Percentiles rank a stretch among this genome's conserved stretches.
These are phyloP conservation scores for Tetraodon nigroviridis DNA, from an alignment of 2,113 vertebrate species.

Conservation along the genomic window DNA sequence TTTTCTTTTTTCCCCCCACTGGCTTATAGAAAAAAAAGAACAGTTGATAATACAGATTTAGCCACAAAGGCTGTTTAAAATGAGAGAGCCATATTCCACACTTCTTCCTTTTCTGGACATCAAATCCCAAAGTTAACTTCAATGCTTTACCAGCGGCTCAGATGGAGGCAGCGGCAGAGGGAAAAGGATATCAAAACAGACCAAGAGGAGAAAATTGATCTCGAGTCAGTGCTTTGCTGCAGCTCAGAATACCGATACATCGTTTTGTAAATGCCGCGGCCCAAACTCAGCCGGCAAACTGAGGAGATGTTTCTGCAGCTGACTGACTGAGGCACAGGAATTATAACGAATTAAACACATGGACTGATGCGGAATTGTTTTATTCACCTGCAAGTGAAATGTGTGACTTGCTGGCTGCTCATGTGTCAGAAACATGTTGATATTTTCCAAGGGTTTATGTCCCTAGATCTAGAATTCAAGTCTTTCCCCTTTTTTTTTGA, in stretches of 20 bases:
- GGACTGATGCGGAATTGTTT: too few species aligned
- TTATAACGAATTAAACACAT: too few species aligned
- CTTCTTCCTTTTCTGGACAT: constrained; percentile 15
- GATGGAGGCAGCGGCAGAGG: constrained; percentile 29
- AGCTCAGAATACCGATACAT: constrained; percentile 16
- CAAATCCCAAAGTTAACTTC: constrained; percentile 45
- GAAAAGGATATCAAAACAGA: constrained; percentile 33
- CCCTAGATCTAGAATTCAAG: too few species aligned
- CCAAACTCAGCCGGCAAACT: background rate
- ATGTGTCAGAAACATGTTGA: too few species aligned
- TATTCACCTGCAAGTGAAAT: too few species aligned
- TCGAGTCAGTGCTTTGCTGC: constrained; percentile 38
- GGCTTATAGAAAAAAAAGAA: constrained; percentile 4
- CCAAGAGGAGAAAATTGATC: constrained; percentile 45
- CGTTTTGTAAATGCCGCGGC: constrained; percentile 4
- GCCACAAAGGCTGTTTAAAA: constrained; percentile 31
- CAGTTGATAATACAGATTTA: constrained; percentile 18
- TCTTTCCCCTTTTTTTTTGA: too few species aligned
- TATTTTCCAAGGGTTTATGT: too few species aligned
- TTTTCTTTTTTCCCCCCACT: constrained; percentile 1
- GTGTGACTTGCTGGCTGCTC: too few species aligned
- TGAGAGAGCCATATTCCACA: constrained; percentile 33
- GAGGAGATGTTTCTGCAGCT: background rate
- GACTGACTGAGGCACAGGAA: too few species aligned
- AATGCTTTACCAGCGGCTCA: constrained; percentile 31